Evolutionary conservation across 2,797 vertebrate genomes (phyloP).

Genomic region (Danio aesculapii): DNA sequence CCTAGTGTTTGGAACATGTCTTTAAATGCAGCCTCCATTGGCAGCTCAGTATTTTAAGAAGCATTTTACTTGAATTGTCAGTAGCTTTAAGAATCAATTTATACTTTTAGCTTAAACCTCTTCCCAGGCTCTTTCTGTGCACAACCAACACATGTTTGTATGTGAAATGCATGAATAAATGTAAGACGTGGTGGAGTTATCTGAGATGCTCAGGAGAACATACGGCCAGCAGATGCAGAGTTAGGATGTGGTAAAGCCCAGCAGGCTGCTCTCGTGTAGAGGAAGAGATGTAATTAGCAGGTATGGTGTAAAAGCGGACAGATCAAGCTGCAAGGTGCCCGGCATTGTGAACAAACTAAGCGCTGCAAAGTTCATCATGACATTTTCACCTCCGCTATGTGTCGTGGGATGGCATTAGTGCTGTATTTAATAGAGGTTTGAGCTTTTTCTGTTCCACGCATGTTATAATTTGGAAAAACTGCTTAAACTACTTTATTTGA

Average conservation of each 20-base stretch:
- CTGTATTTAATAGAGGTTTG: constrained; percentile 25
- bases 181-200: neutral
- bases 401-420: constrained; percentile 38
- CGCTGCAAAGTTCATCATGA: constrained; percentile 48
- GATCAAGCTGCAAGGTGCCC: constrained; percentile 53
- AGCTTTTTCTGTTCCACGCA: neutral
- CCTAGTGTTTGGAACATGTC: neutral
- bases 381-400: constrained; percentile 53
- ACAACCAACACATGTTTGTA: neutral
- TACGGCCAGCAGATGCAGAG: constrained; percentile 45
- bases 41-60: neutral
- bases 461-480: neutral
- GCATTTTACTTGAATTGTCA: neutral
- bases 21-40: constrained; percentile 13
- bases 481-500: neutral
- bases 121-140: constrained; percentile 1
- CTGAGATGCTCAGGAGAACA: neutral
- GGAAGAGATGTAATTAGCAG: constrained; percentile 64
- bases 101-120: neutral
- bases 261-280: constrained; percentile 53
- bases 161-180: constrained; percentile 7
- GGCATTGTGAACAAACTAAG: constrained; percentile 52
- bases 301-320: constrained; percentile 57
- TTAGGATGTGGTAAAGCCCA: constrained; percentile 49
- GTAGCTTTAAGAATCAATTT: neutral